A percentile compares a stretch with the other conserved stretches of the same genome.
Evolutionary conservation across 2,888 invertebrate genomes (phyloP).

Genomic region (Crioceris asparagi): DNA sequence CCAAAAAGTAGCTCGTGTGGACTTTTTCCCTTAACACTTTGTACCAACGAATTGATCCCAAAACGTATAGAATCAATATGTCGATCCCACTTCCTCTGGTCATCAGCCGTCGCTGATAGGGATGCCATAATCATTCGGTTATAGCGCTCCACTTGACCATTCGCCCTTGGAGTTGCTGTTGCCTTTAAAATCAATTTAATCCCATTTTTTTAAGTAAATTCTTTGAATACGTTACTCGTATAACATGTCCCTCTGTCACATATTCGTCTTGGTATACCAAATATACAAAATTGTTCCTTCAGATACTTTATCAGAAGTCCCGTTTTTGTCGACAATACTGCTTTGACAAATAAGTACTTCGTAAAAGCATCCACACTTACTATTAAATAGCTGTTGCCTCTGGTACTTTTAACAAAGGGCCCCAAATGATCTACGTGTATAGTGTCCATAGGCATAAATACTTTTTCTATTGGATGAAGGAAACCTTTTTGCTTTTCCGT

Average conservation of each 20-base stretch:
- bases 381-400: slow-evolving; percentile 20
- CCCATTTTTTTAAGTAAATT: slow-evolving; percentile 7
- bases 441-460: slow-evolving; percentile 17
- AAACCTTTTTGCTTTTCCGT: slow-evolving; percentile 24
- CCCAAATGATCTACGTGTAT: slow-evolving; percentile 22
- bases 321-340: slow-evolving; percentile 13
- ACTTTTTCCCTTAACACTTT: slow-evolving; percentile 12
- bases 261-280: slow-evolving; percentile 13
- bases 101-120: slow-evolving; percentile 6
- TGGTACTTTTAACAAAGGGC: slow-evolving; percentile 16
- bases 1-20: slow-evolving; percentile 14
- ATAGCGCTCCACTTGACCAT: slow-evolving; percentile 14
- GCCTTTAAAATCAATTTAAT: slow-evolving; percentile 10
- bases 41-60: slow-evolving; percentile 10
- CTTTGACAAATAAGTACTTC: slow-evolving; percentile 25
- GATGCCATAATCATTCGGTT: slow-evolving; percentile 5
- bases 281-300: slow-evolving; percentile 11
- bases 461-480: slow-evolving; percentile 29
- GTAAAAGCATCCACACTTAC: slow-evolving; percentile 26
- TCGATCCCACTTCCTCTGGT: slow-evolving; percentile 13
- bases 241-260: slow-evolving; percentile 15
- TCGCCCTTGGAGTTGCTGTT: slow-evolving; percentile 14
- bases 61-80: slow-evolving; percentile 7
- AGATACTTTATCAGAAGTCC: slow-evolving; percentile 9
- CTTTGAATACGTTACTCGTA: slow-evolving; percentile 13